Conservation (phyloP, 92 coral and sea anemone species). For the Phymanthus crucifer region DNA sequence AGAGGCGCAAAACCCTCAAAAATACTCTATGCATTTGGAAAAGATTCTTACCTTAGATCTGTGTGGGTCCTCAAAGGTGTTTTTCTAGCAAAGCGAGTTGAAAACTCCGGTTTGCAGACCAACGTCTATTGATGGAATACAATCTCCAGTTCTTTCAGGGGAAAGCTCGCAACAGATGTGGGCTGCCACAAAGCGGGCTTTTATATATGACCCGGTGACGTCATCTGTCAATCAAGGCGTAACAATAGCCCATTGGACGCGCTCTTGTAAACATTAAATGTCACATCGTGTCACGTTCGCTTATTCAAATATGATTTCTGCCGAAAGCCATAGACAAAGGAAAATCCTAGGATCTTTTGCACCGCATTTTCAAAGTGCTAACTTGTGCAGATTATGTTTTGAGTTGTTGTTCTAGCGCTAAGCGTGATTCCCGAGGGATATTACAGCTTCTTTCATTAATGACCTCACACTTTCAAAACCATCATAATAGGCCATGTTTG, state of each 20-base stretch:
- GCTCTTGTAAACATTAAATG: conserved; percentile 9
- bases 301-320: background rate
- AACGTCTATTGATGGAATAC: conserved; percentile 13
- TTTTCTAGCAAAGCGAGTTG: conserved; percentile 31
- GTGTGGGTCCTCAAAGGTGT: background rate
- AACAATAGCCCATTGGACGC: conserved; percentile 24
- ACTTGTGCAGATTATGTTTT: background rate
- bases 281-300: conserved; percentile 24
- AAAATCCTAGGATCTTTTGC: background rate
- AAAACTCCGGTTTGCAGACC: conserved; percentile 5
- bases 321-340: background rate
- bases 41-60: conserved; percentile 22
- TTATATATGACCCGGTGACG: conserved; percentile 18
- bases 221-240: conserved; percentile 30
- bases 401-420: conserved; percentile 1
- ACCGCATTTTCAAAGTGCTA: background rate
- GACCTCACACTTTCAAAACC: background rate
- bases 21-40: background rate
- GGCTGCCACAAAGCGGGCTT: conserved; percentile 20
- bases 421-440: conserved; percentile 20
- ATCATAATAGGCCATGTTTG: conserved; percentile 11
- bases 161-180: conserved; percentile 45
- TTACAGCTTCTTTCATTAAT: conserved; percentile 3
- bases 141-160: conserved; percentile 32
- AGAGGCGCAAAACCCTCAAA: background rate